Percentiles rank a stretch among this genome's conserved stretches.
Evolutionary conservation across 1,140 invertebrate species (phyloP).

Genomic region (Drosophila auraria): DNA sequence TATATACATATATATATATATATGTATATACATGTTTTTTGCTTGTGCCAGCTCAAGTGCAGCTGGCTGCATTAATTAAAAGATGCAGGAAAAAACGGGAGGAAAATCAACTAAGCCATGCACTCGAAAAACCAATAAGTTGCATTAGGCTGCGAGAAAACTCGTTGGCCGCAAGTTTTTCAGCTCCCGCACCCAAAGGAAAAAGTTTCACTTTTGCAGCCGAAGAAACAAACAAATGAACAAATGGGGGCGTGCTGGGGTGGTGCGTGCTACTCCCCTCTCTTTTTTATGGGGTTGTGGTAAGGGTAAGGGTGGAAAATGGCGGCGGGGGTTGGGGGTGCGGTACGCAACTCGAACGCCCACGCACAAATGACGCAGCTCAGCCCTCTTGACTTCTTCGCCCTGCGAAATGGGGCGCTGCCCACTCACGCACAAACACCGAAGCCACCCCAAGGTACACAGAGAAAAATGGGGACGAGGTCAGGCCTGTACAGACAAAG

Average conservation of each 20-base stretch:
- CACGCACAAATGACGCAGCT: slow-evolving; percentile 67
- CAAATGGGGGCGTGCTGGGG: slow-evolving; percentile 7
- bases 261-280: too few relatives aligned
- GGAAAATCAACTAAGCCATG: slow-evolving; percentile 54
- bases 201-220: slow-evolving; percentile 63
- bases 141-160: slow-evolving; percentile 57
- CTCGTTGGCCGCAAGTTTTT: slow-evolving; percentile 53
- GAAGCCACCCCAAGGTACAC: neutral
- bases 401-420: slow-evolving; percentile 31
- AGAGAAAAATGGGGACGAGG: neutral
- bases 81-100: slow-evolving; percentile 35
- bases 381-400: slow-evolving; percentile 32
- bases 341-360: slow-evolving; percentile 56
- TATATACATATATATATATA: neutral
- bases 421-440: slow-evolving; percentile 54
- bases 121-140: slow-evolving; percentile 76
- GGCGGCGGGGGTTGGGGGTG: slow-evolving; percentile 5
- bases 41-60: slow-evolving; percentile 28
- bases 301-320: slow-evolving; percentile 19
- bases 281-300: neutral
- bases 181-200: slow-evolving; percentile 29
- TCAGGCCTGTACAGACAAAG: too few relatives aligned
- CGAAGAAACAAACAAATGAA: slow-evolving; percentile 44
- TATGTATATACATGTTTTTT: neutral
- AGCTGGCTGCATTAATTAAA: slow-evolving; percentile 69